A percentile compares a stretch with the other conserved stretches of the same genome.
phyloP scores from a whole-genome alignment of 30 jellyfish, hydroid and myxozoan species.

The Hydractinia symbiolongicarpus region DNA sequence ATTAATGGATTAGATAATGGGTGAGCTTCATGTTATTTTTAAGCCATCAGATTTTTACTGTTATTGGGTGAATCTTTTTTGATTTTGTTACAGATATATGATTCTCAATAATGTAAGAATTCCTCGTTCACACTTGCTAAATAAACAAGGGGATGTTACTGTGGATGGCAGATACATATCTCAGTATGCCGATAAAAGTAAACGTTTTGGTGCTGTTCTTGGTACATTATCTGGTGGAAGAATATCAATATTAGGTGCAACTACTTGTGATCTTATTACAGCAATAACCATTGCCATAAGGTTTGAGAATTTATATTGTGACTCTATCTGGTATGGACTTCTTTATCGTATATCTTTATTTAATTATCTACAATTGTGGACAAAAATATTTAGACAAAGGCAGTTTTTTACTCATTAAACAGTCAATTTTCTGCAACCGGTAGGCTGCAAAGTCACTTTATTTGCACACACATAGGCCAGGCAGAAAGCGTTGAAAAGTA shows the following conservation, averaged over 20 bases:
- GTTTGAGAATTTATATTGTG: not conserved
- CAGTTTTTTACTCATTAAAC: no score
- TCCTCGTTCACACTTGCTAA: conserved; percentile 67
- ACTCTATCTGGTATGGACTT: no score
- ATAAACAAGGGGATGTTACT: conserved; percentile 85
- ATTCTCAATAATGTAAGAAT: conserved; percentile 71
- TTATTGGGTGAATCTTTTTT: no score
- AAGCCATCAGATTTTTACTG: no score
- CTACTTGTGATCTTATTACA: conserved; percentile 35
- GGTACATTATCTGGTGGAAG: conserved; percentile 96
- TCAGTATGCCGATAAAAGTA: conserved; percentile 52
- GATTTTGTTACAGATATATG: conserved; percentile 40
- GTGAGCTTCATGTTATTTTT: conserved; percentile 22
- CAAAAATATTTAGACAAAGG: no score
- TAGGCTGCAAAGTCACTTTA: no score
- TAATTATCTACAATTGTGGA: no score
- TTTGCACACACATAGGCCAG: no score
- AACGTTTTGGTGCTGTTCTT: conserved; percentile 83
- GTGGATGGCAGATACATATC: conserved; percentile 80
- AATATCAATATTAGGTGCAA: conserved; percentile 63
- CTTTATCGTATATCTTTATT: no score
- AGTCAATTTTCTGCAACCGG: no score
- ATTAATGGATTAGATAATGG: conserved; percentile 85
- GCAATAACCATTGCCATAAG: conserved; percentile 87
- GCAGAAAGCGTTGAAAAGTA: no score